A percentile compares a stretch with the other conserved stretches of the same genome.
Evolutionary conservation across 1,140 invertebrate genomes (phyloP).

Genomic region (Zaprionus gabonicus): DNA sequence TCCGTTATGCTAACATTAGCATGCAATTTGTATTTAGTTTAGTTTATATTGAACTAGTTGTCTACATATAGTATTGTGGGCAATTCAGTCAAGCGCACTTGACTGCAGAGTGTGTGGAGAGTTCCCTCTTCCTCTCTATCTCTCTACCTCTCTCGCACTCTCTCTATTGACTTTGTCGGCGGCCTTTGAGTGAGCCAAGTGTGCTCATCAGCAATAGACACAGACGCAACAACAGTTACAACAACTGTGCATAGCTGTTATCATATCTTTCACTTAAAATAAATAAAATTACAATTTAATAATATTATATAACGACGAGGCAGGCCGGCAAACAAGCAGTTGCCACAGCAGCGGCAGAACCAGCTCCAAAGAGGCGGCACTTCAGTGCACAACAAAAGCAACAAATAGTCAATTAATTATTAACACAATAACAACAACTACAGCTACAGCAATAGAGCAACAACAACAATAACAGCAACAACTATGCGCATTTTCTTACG

Average conservation of each 20-base stretch:
- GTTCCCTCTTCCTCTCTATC: not conserved
- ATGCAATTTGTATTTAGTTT: constrained; percentile 67
- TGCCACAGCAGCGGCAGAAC: constrained; percentile 18
- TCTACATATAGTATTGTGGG: constrained; percentile 67
- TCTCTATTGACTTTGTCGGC: constrained; percentile 41
- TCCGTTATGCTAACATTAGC: constrained; percentile 43
- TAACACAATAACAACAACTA: constrained; percentile 60
- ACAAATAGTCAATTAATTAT: constrained; percentile 83
- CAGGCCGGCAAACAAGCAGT: constrained; percentile 1
- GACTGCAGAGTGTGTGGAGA: constrained; percentile 10
- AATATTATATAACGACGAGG: constrained; percentile 73
- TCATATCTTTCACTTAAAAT: constrained; percentile 82
- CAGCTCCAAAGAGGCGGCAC: constrained; percentile 54
- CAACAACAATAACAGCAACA: constrained; percentile 55
- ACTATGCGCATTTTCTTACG: constrained; percentile 66
- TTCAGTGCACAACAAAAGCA: constrained; percentile 68
- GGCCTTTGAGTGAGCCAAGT: constrained; percentile 52
- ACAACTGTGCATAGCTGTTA: constrained; percentile 52
- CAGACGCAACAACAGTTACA: constrained; percentile 4
- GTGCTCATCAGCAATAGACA: constrained; percentile 32
- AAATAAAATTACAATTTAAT: constrained; percentile 82
- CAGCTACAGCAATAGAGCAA: constrained; percentile 22
- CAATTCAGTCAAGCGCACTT: constrained; percentile 53
- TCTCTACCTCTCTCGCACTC: not conserved
- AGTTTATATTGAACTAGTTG: constrained; percentile 64